phyloP scores from a whole-genome alignment of 2,113 vertebrate species.

The Amblyornis subalaris region DNA sequence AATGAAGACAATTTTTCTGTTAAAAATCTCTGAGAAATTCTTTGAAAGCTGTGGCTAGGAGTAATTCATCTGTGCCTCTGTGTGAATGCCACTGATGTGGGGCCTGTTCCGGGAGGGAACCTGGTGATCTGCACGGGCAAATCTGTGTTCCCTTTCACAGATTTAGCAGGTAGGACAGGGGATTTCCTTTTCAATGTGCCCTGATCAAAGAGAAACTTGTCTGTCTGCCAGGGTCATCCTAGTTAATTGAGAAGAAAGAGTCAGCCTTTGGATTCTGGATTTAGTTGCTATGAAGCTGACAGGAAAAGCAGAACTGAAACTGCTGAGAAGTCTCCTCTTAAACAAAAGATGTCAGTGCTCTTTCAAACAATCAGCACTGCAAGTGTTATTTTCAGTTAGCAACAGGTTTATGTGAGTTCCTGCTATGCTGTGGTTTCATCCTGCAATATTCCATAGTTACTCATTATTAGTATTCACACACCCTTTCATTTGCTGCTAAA shows the following conservation, averaged over 20 bases:
- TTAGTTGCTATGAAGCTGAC: background rate
- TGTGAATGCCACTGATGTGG: accelerated
- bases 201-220: background rate
- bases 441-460: background rate
- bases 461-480: background rate
- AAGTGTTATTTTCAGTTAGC: background rate
- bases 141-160: background rate
- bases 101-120: background rate
- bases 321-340: background rate
- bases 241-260: background rate
- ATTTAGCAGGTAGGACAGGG: background rate
- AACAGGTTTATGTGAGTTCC: background rate
- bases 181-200: background rate
- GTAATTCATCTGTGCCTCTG: background rate
- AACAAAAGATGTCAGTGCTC: background rate
- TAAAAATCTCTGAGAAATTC: background rate
- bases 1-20: background rate
- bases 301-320: slow-evolving; percentile 39
- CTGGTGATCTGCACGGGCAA: background rate
- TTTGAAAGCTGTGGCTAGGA: background rate
- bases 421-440: background rate
- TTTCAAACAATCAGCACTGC: background rate
- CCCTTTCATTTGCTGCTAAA: background rate
- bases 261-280: background rate
- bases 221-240: background rate